Conservation (phyloP, 2,113 vertebrate species). For the Prionailurus viverrinus region DNA sequence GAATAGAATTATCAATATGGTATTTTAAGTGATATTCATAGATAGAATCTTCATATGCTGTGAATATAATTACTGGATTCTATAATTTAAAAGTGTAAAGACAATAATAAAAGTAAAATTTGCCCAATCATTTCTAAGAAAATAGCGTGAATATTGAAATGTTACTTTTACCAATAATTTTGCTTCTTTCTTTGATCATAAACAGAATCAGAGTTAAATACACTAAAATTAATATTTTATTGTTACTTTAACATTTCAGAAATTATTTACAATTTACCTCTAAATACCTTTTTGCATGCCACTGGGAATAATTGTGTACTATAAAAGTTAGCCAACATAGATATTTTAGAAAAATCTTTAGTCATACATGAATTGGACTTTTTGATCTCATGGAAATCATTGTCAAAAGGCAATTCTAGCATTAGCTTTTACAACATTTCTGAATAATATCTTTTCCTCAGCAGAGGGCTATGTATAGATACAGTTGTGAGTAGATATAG, state of each 20-base stretch:
- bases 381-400: background rate
- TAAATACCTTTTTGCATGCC: background rate
- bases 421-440: background rate
- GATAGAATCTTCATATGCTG: slow-evolving; percentile 62
- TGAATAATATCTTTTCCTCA: background rate
- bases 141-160: slow-evolving; percentile 59
- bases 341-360: slow-evolving; percentile 23
- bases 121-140: slow-evolving; percentile 64
- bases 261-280: background rate
- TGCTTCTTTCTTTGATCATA: background rate
- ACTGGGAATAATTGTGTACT: background rate
- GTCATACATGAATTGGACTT: background rate
- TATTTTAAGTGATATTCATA: slow-evolving; percentile 70
- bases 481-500: background rate
- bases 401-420: background rate
- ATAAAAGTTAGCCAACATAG: background rate
- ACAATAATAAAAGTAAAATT: slow-evolving; percentile 73
- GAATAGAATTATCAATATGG: background rate
- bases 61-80: slow-evolving; percentile 56
- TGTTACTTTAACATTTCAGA: background rate
- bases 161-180: background rate
- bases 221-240: background rate
- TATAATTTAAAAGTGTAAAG: slow-evolving; percentile 60
- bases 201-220: background rate
- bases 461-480: background rate